Base-by-base conservation (phyloP, 1,140 invertebrate species). In the Spodoptera frugiperda region DNA sequence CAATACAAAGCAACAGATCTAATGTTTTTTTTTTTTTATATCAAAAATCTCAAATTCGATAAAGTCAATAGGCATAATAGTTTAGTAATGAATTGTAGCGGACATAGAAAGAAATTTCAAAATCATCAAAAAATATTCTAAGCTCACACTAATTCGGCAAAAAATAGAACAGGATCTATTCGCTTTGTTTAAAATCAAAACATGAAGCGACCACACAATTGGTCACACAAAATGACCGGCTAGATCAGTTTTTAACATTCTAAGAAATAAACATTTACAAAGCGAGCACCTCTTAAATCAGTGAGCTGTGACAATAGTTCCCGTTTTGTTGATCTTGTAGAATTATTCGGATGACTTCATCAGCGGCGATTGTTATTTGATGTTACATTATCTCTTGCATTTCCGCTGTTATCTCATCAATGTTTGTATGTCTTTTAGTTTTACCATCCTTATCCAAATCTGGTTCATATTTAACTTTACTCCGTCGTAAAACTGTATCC, bases 391-490 rank as follows among this genome's bases (percentile, higher is more conserved):
- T 86, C 83, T 83, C 74, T 79, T 76, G 61, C 53, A 79, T 80
- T 83, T 84, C 80, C 81, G 81, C 63, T 73, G 82, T 79, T 83
- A 84, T 83, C 79, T 80, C 82, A 85, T 57, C 48, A 57, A 59
- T 76, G 71, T 82, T 84, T 80, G 61, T 78, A 15, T 46, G 30
- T 19, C 21, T 49, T 55, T 59, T 17, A 59, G 44, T 63, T 74
- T 75, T 72, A 71, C 5, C 15, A 3, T 49, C 14, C 48, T 49
- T 67, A 48, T 49, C 33, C 30, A 10, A 25, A 25, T 19, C 53
- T 39, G 17, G 51, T 59, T 19, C n/a, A 33, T 49, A 70, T 72
- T 68, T 74, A 33, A 78, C 70, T 78, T 65, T 51, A 51, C 53
- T 54, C 2, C 30, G 44, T 63, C 76, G 53, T 78, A 74, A 73